phyloP scores from a whole-genome alignment of 2,113 vertebrate genomes.

The Oreochromis aureus region DNA sequence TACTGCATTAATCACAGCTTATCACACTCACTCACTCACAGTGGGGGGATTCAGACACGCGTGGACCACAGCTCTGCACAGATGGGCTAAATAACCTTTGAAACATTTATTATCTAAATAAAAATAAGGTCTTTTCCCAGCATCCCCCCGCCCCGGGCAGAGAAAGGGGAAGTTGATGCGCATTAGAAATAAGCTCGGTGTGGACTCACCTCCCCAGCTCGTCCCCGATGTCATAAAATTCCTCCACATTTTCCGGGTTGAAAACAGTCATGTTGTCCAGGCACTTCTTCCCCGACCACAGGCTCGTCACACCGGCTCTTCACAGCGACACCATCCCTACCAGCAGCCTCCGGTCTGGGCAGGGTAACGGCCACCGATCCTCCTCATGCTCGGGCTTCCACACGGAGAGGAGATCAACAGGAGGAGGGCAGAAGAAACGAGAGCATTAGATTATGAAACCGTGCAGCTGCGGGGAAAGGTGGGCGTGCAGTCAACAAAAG shows the following conservation, averaged over 20 bases:
- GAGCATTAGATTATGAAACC: background rate
- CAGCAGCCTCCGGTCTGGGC: conserved; percentile 62
- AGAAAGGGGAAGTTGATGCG: background rate
- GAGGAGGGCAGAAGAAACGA: background rate
- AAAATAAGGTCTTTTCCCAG: background rate
- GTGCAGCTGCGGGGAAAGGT: background rate
- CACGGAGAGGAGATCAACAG: background rate
- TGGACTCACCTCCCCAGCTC: conserved; percentile 87
- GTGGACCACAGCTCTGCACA: background rate
- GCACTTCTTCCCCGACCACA: conserved; percentile 34
- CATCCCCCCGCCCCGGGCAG: rapidly evolving
- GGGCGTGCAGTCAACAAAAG: conserved; percentile 26
- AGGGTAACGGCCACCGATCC: conserved; percentile 23
- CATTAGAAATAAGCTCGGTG: background rate
- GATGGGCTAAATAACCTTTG: rapidly evolving
- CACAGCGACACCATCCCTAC: conserved; percentile 61
- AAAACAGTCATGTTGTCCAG: conserved; percentile 87
- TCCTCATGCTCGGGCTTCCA: conserved; percentile 58
- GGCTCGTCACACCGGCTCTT: conserved; percentile 33
- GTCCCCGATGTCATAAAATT: conserved; percentile 88
- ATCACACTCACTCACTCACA: background rate
- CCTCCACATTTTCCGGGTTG: conserved; percentile 92
- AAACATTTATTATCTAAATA: background rate
- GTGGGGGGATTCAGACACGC: background rate
- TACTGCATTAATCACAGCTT: conserved; percentile 22